Conservation (phyloP, 2,797 vertebrate genomes). For the Lepidocolaptes lacrymiger region DNA sequence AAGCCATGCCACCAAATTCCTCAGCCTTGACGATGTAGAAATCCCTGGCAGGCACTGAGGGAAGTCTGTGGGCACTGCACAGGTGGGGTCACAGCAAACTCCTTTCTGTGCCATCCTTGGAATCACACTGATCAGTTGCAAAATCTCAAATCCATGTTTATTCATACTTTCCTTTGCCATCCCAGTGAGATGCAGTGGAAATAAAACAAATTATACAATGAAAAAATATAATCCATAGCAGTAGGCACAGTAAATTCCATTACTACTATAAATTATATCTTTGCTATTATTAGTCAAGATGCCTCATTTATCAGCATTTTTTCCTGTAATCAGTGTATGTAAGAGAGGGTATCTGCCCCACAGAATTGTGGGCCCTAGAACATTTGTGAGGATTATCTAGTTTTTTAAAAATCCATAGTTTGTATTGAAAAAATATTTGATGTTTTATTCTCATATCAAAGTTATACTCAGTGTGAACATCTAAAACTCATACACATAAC, state of each 20-base stretch:
- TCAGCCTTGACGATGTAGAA: not conserved
- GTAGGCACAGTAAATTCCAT: not conserved
- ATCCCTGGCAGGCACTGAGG: not conserved
- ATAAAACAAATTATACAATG: not conserved
- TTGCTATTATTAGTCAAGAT: not conserved
- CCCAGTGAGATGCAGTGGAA: not conserved
- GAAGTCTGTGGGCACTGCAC: not conserved
- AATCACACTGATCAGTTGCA: not conserved
- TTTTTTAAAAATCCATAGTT: not conserved
- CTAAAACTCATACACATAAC: not conserved
- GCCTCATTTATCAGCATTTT: not conserved
- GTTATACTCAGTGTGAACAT: not conserved
- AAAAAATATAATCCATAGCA: not conserved
- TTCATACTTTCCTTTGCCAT: not conserved
- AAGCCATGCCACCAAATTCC: not conserved
- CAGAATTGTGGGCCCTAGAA: not conserved
- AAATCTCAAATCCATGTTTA: not conserved
- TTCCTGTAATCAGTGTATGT: not conserved
- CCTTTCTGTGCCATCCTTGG: not conserved
- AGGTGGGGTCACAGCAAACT: not conserved
- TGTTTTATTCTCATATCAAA: not conserved
- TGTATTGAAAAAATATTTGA: not conserved
- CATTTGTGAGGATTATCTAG: not conserved
- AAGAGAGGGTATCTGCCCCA: not conserved
- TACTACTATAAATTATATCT: not conserved